Evolutionary conservation across 1,140 invertebrate species (phyloP).

Genomic region (Epicauta chinensis): DNA sequence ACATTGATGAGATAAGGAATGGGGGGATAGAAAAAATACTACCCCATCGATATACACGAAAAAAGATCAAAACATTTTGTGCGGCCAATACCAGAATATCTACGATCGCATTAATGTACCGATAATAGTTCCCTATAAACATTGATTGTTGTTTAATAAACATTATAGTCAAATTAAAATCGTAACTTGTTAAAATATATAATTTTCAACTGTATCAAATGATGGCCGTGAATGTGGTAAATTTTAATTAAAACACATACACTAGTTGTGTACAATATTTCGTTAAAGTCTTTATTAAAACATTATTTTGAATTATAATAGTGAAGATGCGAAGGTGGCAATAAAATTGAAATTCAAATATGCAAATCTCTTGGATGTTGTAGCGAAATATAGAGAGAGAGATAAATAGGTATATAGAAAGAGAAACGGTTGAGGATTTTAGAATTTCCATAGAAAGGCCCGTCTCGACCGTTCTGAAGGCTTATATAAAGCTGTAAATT

Average conservation of each 20-base stretch:
- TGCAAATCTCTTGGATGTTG: conserved; percentile 33
- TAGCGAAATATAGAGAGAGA: conserved; percentile 13
- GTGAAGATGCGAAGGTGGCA: conserved; percentile 15
- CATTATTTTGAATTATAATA: conserved; percentile 11
- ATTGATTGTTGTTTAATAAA: too few relatives aligned
- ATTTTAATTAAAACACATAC: too few relatives aligned
- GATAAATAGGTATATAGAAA: background rate
- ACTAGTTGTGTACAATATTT: background rate
- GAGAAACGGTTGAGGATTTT: background rate
- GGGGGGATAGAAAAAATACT: conserved; percentile 25
- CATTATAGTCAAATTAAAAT: too few relatives aligned
- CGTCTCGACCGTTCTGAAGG: conserved; percentile 31
- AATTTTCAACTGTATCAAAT: too few relatives aligned
- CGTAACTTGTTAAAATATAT: too few relatives aligned
- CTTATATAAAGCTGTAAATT: conserved; percentile 40
- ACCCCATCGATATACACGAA: conserved; percentile 25
- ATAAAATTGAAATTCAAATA: conserved; percentile 39
- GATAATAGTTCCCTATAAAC: too few relatives aligned
- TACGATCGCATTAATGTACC: too few relatives aligned
- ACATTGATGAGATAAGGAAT: conserved; percentile 23
- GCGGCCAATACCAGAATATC: too few relatives aligned
- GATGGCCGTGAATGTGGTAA: too few relatives aligned
- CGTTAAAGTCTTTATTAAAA: conserved; percentile 13
- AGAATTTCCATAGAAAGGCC: conserved; percentile 31
- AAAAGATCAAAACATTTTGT: conserved; percentile 28